Percentiles rank a stretch among this genome's conserved stretches.
These are phyloP conservation scores for Oncorhynchus gorbuscha DNA, from an alignment of 2,113 vertebrate species.

Conservation along the genomic window DNA sequence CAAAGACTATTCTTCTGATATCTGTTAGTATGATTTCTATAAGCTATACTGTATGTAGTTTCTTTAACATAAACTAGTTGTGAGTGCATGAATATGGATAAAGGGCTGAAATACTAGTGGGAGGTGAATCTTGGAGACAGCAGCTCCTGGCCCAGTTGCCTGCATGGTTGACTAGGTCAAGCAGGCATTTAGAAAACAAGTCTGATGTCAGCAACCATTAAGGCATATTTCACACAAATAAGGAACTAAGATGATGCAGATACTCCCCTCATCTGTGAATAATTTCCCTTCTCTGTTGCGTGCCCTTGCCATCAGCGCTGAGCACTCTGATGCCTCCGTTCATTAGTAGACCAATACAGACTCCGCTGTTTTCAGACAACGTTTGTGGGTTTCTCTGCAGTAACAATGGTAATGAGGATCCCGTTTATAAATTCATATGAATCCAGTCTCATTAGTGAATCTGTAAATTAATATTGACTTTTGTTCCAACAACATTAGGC, in stretches of 20 bases:
- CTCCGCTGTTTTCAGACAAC: slow-evolving; percentile 49
- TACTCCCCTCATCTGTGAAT: slow-evolving; percentile 35
- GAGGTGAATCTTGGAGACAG: neutral
- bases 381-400: slow-evolving; percentile 54
- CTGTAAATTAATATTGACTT: slow-evolving; percentile 66
- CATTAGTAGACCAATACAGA: slow-evolving; percentile 55
- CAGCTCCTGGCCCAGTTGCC: neutral
- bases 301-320: slow-evolving; percentile 60
- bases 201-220: neutral
- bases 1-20: neutral
- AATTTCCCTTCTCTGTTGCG: slow-evolving; percentile 58
- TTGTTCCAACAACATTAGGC: slow-evolving; percentile 42
- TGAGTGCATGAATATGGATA: slow-evolving; percentile 8
- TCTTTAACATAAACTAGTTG: slow-evolving; percentile 5
- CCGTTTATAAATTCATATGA: slow-evolving; percentile 63
- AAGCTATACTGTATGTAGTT: neutral
- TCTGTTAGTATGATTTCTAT: slow-evolving; percentile 6
- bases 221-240: slow-evolving; percentile 11
- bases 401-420: slow-evolving; percentile 56
- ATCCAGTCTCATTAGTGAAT: slow-evolving; percentile 60
- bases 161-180: neutral
- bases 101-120: neutral
- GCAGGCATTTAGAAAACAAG: neutral
- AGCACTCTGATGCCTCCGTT: slow-evolving; percentile 58
- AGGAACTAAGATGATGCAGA: slow-evolving; percentile 30